phyloP scores from a whole-genome alignment of 2,113 vertebrate species.

The Eulacestoma nigropectus region DNA sequence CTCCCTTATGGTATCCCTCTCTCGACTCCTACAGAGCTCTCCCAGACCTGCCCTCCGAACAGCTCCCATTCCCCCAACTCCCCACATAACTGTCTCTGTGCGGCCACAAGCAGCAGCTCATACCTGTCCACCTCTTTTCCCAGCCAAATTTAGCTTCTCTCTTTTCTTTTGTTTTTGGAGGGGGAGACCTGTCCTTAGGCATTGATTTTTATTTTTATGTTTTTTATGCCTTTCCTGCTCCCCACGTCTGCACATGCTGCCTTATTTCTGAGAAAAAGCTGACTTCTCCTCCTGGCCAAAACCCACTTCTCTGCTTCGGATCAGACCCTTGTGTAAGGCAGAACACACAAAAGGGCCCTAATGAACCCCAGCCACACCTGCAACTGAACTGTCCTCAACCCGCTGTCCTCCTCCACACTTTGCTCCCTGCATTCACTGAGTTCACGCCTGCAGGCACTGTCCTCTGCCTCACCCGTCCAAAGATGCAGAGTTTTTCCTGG shows the following conservation, averaged over 20 bases:
- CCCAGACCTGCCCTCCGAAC: background rate
- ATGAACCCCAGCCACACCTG: background rate
- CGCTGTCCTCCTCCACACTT: background rate
- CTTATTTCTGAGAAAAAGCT: slow-evolving; percentile 40
- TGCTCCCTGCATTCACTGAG: background rate
- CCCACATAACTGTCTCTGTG: background rate
- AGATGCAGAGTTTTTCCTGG: background rate
- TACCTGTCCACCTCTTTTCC: background rate
- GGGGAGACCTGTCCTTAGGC: background rate
- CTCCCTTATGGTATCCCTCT: background rate
- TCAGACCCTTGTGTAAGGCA: background rate
- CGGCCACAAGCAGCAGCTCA: background rate
- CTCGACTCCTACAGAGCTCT: background rate
- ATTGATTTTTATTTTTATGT: background rate
- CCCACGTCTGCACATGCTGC: background rate
- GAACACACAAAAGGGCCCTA: rapidly evolving
- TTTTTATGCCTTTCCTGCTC: background rate
- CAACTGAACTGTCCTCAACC: background rate
- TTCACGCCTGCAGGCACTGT: background rate
- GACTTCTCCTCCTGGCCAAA: slow-evolving; percentile 38
- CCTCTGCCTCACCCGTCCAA: background rate
- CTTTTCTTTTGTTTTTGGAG: background rate
- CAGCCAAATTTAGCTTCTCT: background rate
- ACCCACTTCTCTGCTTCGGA: slow-evolving; percentile 12
- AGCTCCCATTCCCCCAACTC: background rate